Percentiles rank a stretch among this genome's conserved stretches.
These are phyloP conservation scores for Synanthedon formicaeformis DNA, from an alignment of 2,888 invertebrate species.

Conservation along the genomic window DNA sequence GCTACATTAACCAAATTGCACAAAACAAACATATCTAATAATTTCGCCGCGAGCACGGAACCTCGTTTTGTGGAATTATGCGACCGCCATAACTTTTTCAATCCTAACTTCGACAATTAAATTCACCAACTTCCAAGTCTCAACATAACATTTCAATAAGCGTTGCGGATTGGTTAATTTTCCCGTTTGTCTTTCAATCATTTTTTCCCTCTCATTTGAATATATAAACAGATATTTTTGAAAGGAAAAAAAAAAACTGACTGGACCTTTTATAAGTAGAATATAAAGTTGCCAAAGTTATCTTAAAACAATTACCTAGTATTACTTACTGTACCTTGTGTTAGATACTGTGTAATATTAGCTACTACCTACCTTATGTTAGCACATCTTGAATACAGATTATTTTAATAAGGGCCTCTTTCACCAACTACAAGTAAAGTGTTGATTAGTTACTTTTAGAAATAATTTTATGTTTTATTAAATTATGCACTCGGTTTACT, in stretches of 20 bases:
- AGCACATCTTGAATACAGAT: too few species aligned
- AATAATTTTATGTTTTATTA: too few species aligned
- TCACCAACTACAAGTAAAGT: too few species aligned
- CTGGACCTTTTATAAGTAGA: neutral
- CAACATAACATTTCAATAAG: slow-evolving; percentile 59
- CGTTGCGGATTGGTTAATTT: slow-evolving; percentile 32
- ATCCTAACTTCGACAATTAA: slow-evolving; percentile 67
- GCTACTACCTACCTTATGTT: too few species aligned
- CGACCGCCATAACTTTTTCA: slow-evolving; percentile 63
- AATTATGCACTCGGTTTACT: too few species aligned
- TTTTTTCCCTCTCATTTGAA: slow-evolving; percentile 3
- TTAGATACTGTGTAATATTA: too few species aligned
- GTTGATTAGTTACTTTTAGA: too few species aligned
- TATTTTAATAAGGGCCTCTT: too few species aligned
- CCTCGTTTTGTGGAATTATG: slow-evolving; percentile 49
- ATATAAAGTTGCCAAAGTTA: too few species aligned
- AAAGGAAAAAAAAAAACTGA: neutral
- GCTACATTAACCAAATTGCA: slow-evolving; percentile 52
- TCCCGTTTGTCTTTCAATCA: slow-evolving; percentile 17
- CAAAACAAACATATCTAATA: slow-evolving; percentile 60
- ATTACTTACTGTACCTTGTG: too few species aligned
- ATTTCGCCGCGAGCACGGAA: slow-evolving; percentile 41
- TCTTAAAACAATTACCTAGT: too few species aligned
- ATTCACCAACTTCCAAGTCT: slow-evolving; percentile 47
- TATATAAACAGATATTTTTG: neutral